Base-by-base conservation (phyloP, 1,140 invertebrate genomes). In the Gonatopus flavifemur region DNA sequence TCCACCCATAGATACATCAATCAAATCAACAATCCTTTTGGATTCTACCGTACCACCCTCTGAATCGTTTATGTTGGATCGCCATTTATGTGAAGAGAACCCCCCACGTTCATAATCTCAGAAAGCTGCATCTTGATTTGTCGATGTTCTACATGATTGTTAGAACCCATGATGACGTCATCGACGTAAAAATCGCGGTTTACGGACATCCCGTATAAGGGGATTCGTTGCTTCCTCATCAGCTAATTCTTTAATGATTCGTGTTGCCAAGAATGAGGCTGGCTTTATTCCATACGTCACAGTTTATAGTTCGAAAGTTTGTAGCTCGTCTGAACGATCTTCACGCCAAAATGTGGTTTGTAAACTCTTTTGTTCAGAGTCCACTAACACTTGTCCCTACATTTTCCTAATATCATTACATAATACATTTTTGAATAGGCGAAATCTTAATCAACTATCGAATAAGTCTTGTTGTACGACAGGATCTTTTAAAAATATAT, bases 291-390 rank as follows among this genome's bases (percentile, higher is more conserved):
- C 62, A 44, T 64, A 66, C 1, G 64, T 66, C 5, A 67, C 31
- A 2, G 55, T 67, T 0, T 52, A 59, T 7, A 63, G 33, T 9
- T 38, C 25, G 21, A 31, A 72, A 21, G 22, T 20, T 20, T 28
- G 13, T 20, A 21, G 49, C 22, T 31, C 42, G 18, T 16, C 43
- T 41, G n/a, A n/a, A n/a, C n/a, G n/a, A 28, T 54, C 43, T 38
- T 41, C 22, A 13, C 66, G 33, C 61, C 74, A 77, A 0, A 76
- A 13, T 10, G 77, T 72, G 22, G 62, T 42, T 43, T 70, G 66
- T 19, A 63, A 55, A 2, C 57, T 38, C 21, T 46, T 24, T 41
- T 72, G 52, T 22, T 59, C 43, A 4, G 31, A 10, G 3, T 53
- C 22, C 2, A 76, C 42, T 25, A 41, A 12, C 6, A 43, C 31